Percentiles rank a stretch among this genome's conserved stretches.
phyloP scores from a whole-genome alignment of 1,140 invertebrate species.

The Caerostris extrusa region DNA sequence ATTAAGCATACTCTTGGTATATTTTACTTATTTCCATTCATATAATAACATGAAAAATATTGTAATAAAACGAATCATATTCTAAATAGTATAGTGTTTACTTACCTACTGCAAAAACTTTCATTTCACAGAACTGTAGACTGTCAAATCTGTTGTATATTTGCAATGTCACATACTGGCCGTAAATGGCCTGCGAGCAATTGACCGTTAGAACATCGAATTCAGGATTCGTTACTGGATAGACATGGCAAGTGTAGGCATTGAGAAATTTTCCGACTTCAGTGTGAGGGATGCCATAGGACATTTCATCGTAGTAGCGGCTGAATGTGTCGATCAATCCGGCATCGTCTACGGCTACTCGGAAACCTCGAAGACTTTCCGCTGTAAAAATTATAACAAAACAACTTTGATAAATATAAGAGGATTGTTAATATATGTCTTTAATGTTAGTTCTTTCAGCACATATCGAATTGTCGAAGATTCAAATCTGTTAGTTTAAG shows the following conservation, averaged over 20 bases:
- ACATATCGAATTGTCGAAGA: too few relatives aligned
- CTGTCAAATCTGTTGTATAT: constrained; percentile 79
- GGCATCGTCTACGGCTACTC: constrained; percentile 78
- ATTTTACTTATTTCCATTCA: too few relatives aligned
- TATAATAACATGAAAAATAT: too few relatives aligned
- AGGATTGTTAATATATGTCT: too few relatives aligned
- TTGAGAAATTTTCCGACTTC: constrained; percentile 77
- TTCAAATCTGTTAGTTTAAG: too few relatives aligned
- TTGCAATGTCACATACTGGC: constrained; percentile 79
- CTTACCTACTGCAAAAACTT: constrained; percentile 79
- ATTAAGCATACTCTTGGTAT: too few relatives aligned
- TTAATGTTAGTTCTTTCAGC: too few relatives aligned
- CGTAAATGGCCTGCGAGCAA: constrained; percentile 79
- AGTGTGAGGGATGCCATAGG: constrained; percentile 78
- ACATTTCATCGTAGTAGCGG: constrained; percentile 78
- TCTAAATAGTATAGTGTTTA: background rate
- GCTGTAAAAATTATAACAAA: constrained; percentile 49
- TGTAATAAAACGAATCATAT: too few relatives aligned
- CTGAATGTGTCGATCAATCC: constrained; percentile 75
- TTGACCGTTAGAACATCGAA: constrained; percentile 76
- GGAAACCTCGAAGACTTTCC: constrained; percentile 79
- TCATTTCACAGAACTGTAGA: constrained; percentile 79
- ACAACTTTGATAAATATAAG: too few relatives aligned
- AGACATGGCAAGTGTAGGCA: constrained; percentile 78
- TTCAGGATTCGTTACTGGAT: constrained; percentile 78